Evolutionary conservation across 2,888 invertebrate species (phyloP).

Genomic region (Lasioglossum leucozonium): DNA sequence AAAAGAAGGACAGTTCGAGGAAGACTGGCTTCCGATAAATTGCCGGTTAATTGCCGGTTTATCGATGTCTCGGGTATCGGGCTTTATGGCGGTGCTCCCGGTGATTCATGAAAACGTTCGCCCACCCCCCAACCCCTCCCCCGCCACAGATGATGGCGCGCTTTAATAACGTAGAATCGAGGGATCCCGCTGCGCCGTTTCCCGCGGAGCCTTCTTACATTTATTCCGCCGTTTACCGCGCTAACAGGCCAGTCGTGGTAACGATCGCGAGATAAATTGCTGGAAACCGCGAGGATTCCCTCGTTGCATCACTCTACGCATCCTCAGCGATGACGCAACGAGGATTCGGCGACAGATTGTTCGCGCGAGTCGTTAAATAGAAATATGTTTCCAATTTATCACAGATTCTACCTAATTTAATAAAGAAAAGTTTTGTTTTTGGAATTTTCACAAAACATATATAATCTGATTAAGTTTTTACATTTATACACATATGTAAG

Average conservation of each 20-base stretch:
- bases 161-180: slow-evolving; percentile 25
- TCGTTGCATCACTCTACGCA: background rate
- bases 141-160: too few species aligned
- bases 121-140: background rate
- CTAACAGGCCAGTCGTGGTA: background rate
- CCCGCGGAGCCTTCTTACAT: background rate
- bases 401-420: too few species aligned
- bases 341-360: background rate
- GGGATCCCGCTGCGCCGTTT: background rate
- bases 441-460: too few species aligned
- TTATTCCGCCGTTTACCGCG: slow-evolving; percentile 11
- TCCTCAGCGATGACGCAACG: background rate
- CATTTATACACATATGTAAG: too few species aligned
- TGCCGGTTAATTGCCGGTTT: slow-evolving; percentile 43
- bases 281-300: background rate
- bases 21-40: slow-evolving; percentile 22
- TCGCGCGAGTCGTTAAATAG: background rate
- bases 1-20: background rate
- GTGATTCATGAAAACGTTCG: slow-evolving; percentile 2
- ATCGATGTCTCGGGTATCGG: slow-evolving; percentile 31
- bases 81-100: background rate
- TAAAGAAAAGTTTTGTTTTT: too few species aligned
- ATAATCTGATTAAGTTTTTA: too few species aligned
- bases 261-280: slow-evolving; percentile 8
- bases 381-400: too few species aligned